Conservation (phyloP, 2,888 invertebrate genomes). For the Tetragonula carbonaria region DNA sequence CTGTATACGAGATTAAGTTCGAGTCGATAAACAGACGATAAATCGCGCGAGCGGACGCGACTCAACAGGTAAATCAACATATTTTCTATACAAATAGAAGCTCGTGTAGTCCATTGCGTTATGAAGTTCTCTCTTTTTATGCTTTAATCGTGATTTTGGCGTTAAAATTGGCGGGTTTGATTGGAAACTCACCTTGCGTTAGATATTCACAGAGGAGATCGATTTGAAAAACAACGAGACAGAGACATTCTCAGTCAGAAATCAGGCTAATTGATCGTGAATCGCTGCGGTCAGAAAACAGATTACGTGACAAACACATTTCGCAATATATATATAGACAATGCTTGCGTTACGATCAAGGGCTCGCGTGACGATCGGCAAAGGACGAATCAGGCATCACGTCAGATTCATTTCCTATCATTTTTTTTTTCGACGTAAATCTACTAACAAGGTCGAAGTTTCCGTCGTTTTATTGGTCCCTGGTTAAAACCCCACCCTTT, state of each 20-base stretch:
- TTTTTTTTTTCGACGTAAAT: conserved; percentile 14
- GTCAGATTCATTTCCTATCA: conserved; percentile 17
- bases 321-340: conserved; percentile 29
- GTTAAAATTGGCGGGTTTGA: too few relatives aligned
- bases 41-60: too few relatives aligned
- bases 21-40: too few relatives aligned
- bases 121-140: too few relatives aligned
- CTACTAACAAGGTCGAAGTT: conserved; percentile 1
- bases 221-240: too few relatives aligned
- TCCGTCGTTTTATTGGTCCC: conserved; percentile 28
- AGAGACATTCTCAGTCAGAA: background rate
- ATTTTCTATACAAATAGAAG: too few relatives aligned
- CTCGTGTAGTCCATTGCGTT: too few relatives aligned
- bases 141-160: too few relatives aligned
- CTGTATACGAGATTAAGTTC: too few relatives aligned
- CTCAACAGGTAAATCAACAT: too few relatives aligned
- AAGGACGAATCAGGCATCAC: background rate
- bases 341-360: conserved; percentile 1
- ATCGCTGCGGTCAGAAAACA: background rate
- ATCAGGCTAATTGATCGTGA: background rate
- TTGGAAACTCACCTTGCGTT: too few relatives aligned
- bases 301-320: conserved; percentile 12
- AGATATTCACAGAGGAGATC: too few relatives aligned
- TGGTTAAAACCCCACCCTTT: conserved; percentile 58
- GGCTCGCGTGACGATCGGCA: conserved; percentile 53